Percentiles rank a stretch among this genome's conserved stretches.
phyloP scores from a whole-genome alignment of 1,140 invertebrate genomes.

The Oreohelix idahoensis region DNA sequence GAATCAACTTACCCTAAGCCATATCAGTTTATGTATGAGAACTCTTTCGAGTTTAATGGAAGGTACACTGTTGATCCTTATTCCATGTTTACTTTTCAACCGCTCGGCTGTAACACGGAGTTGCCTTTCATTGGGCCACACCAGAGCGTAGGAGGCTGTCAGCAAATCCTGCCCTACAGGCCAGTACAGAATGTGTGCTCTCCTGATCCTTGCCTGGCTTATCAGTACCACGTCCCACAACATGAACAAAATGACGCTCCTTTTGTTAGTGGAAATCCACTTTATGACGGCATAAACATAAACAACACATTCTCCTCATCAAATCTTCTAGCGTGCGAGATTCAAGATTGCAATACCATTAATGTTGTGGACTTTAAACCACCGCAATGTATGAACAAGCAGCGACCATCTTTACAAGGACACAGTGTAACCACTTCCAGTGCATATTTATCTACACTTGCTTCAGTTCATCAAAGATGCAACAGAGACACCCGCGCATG shows the following conservation, averaged over 20 bases:
- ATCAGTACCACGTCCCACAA: neutral
- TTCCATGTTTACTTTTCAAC: conserved; percentile 33
- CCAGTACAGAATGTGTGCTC: conserved; percentile 34
- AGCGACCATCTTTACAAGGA: conserved; percentile 4
- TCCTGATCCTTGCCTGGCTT: conserved; percentile 36
- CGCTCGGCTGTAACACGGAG: conserved; percentile 36
- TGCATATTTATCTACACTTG: conserved; percentile 23
- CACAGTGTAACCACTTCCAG: conserved; percentile 8
- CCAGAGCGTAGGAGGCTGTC: conserved; percentile 2
- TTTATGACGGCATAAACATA: neutral
- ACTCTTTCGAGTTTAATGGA: conserved; percentile 56
- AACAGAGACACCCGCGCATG: neutral
- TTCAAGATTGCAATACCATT: neutral
- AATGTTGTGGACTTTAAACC: neutral
- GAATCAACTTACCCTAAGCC: conserved; percentile 64
- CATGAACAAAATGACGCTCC: neutral
- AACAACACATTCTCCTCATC: conserved; percentile 2
- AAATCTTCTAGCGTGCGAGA: neutral
- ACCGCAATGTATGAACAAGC: neutral
- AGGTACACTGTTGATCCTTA: conserved; percentile 40
- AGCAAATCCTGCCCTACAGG: neutral
- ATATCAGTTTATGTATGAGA: conserved; percentile 65
- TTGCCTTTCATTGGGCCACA: conserved; percentile 24
- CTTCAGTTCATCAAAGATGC: conserved; percentile 8
- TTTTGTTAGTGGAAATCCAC: neutral